Evolutionary conservation across 2,113 vertebrate genomes (phyloP).

Genomic region (Neolamprologus hecqui): DNA sequence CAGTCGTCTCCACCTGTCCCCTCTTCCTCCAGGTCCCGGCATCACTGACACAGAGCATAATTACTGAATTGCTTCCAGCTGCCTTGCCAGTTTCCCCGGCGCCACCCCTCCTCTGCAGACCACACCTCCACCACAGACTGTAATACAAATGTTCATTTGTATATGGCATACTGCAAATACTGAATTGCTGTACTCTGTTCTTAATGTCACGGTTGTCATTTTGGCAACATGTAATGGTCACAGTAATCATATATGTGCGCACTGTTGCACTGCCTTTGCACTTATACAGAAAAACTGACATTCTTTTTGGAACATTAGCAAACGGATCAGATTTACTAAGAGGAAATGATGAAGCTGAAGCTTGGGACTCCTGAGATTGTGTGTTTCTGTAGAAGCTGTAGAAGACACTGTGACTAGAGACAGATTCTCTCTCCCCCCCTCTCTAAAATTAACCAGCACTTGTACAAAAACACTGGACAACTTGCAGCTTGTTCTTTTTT

Average conservation of each 20-base stretch:
- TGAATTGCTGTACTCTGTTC: not conserved
- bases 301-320: not conserved
- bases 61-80: not conserved
- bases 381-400: not conserved
- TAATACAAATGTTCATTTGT: not conserved
- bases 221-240: not conserved
- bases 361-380: not conserved
- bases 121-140: not conserved
- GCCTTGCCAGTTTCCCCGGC: not conserved
- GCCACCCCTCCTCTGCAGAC: not conserved
- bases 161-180: not conserved
- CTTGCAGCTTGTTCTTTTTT: conserved; percentile 1
- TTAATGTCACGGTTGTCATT: not conserved
- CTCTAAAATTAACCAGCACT: not conserved
- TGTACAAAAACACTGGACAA: not conserved
- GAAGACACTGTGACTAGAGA: not conserved
- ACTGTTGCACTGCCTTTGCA: not conserved
- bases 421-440: rapidly evolving
- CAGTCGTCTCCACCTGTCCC: not conserved
- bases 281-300: not conserved
- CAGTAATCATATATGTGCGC: not conserved
- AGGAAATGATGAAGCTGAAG: not conserved
- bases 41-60: not conserved
- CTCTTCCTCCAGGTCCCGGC: not conserved
- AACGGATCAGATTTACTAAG: not conserved